Base-by-base conservation (phyloP, 2,797 vertebrate species). In the Pseudocheirus occidentalis region DNA sequence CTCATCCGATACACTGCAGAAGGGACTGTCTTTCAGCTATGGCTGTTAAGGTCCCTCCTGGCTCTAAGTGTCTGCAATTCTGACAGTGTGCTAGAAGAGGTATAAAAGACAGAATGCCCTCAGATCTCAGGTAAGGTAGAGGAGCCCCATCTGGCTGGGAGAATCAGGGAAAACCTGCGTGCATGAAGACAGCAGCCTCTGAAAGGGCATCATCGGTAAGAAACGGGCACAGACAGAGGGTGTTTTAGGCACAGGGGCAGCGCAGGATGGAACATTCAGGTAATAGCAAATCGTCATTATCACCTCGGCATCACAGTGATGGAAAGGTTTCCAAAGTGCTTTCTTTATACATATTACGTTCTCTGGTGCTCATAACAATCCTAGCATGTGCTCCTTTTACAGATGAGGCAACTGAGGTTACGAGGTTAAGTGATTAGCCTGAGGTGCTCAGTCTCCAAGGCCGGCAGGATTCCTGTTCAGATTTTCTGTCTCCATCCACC, bases 371-470 rank as follows among this genome's bases (percentile, higher is more conserved):
- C 0, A n/a, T 1, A 50, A 53, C 52, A 91, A n/a, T 34, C 18
- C 34, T 54, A 14, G 31, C 7, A 91, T 40, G 28, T 7, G 40
- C n/a, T 27, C 62, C 50, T 58, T 21, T 73, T 90, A 92, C 7
- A 94, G 90, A 31, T 18, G 46, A 91, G 95, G 50, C 90, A 92
- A 90, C 31, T 62, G 46, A n/a, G 31, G 53, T 28, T 92, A 87
- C 87, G 73, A 50, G 87, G 89, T 87, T 90, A 14, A 56, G n/a
- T 11, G 27, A 87, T 46, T 59, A 90, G 28, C 50, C 55, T 87
- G 34, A 16, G 13, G 52, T 52, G 24, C 5, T n/a, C 90, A 34
- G 50, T 57, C 53, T 31, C 18, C 34, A 12, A 58, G 52, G 34
- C 59, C 13, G 2, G 5, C 31, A 21, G 31, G 46, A 31, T 29